These are phyloP conservation scores for Leptinotarsa rubiginosa DNA, from an alignment of 2,888 invertebrate species.

Conservation along the genomic window DNA sequence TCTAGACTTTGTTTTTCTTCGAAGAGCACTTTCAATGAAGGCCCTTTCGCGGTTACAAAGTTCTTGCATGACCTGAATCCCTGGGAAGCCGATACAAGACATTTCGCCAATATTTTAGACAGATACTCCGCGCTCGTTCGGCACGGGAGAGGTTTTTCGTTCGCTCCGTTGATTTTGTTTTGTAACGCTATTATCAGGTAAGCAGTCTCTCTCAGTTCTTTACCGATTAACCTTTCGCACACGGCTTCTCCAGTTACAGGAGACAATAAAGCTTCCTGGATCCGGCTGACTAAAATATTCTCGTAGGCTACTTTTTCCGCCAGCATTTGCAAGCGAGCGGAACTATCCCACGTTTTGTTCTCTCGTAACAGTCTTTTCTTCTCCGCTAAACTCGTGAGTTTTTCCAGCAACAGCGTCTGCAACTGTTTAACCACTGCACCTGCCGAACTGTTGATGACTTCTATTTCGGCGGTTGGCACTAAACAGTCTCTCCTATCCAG, in stretches of 20 bases:
- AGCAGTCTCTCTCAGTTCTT: slow-evolving; percentile 81
- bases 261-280: slow-evolving; percentile 74
- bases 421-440: slow-evolving; percentile 73
- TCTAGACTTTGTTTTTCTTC: slow-evolving; percentile 57
- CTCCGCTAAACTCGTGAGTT: slow-evolving; percentile 77
- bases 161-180: slow-evolving; percentile 73
- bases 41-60: slow-evolving; percentile 50
- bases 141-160: slow-evolving; percentile 64
- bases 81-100: slow-evolving; percentile 66
- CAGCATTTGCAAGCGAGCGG: slow-evolving; percentile 76
- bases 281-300: slow-evolving; percentile 73
- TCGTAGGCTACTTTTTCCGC: slow-evolving; percentile 87
- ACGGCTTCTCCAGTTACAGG: slow-evolving; percentile 64
- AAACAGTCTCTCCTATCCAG: slow-evolving; percentile 64
- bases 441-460: slow-evolving; percentile 70
- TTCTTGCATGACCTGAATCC: slow-evolving; percentile 66
- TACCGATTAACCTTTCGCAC: slow-evolving; percentile 72
- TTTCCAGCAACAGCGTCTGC: slow-evolving; percentile 76
- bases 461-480: slow-evolving; percentile 69
- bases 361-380: slow-evolving; percentile 74
- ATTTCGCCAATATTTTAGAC: slow-evolving; percentile 80
- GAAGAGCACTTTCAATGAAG: slow-evolving; percentile 53
- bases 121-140: slow-evolving; percentile 75
- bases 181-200: slow-evolving; percentile 80
- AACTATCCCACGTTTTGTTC: slow-evolving; percentile 76